phyloP scores from a whole-genome alignment of 1,140 invertebrate genomes.

The Kradibia gibbosae region DNA sequence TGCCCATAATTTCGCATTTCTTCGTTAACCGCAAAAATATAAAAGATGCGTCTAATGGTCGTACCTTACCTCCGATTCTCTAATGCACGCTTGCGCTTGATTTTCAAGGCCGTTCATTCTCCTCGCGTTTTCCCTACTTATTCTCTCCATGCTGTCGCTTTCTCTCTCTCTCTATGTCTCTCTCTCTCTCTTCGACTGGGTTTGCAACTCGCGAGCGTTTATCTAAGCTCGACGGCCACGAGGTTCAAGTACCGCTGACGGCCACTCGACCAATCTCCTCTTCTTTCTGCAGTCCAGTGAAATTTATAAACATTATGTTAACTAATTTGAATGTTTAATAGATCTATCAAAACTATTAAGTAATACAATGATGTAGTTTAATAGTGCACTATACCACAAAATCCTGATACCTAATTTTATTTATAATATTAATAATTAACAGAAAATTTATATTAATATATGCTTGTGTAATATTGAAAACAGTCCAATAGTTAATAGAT shows the following conservation, averaged over 20 bases:
- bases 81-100: constrained; percentile 2
- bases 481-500: not conserved
- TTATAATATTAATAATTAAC: not conserved
- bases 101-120: constrained; percentile 32
- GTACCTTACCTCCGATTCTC: not conserved
- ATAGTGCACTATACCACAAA: no score
- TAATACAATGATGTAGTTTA: no score
- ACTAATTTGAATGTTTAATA: no score
- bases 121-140: not conserved
- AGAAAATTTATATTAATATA: not conserved
- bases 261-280: not conserved
- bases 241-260: constrained; percentile 1
- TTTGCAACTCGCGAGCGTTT: not conserved
- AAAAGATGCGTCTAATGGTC: not conserved
- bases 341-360: no score
- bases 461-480: not conserved
- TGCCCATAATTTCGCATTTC: not conserved
- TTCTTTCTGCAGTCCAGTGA: no score
- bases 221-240: not conserved
- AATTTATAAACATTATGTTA: no score
- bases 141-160: no score
- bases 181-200: not conserved
- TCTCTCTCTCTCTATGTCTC: not conserved
- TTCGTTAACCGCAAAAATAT: not conserved
- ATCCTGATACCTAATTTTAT: no score